Percentiles rank a stretch among this genome's conserved stretches.
These are phyloP conservation scores for Embidobia sp. DNA, from an alignment of 2,888 invertebrate species.

Conservation along the genomic window DNA sequence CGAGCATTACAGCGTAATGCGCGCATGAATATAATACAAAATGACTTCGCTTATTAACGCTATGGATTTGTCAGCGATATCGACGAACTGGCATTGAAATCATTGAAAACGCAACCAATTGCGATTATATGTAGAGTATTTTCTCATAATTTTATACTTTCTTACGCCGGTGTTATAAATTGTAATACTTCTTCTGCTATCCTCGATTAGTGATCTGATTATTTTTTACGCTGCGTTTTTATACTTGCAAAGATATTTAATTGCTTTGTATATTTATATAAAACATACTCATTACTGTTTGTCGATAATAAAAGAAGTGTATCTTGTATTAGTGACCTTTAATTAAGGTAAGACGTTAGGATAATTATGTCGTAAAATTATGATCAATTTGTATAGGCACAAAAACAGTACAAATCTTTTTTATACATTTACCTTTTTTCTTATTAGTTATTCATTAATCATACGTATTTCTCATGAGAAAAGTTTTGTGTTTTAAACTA, in stretches of 20 bases:
- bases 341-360: neutral
- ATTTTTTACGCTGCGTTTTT: slow-evolving; percentile 48
- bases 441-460: no score
- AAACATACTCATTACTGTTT: neutral
- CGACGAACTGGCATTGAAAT: slow-evolving; percentile 60
- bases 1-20: slow-evolving; percentile 62
- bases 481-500: neutral
- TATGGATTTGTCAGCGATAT: slow-evolving; percentile 53
- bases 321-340: slow-evolving; percentile 13
- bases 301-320: neutral
- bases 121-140: slow-evolving; percentile 52
- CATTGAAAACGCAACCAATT: slow-evolving; percentile 62
- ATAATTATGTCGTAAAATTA: neutral
- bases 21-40: slow-evolving; percentile 61
- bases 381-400: no score
- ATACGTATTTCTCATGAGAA: no score
- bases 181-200: slow-evolving; percentile 39
- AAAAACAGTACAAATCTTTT: neutral
- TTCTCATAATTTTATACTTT: slow-evolving; percentile 59
- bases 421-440: no score
- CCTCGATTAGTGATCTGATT: slow-evolving; percentile 55
- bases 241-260: slow-evolving; percentile 6
- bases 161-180: slow-evolving; percentile 31
- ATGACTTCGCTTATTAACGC: slow-evolving; percentile 58
- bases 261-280: slow-evolving; percentile 6